Evolutionary conservation across 2,113 vertebrate genomes (phyloP).

Genomic region (Paralichthys olivaceus): DNA sequence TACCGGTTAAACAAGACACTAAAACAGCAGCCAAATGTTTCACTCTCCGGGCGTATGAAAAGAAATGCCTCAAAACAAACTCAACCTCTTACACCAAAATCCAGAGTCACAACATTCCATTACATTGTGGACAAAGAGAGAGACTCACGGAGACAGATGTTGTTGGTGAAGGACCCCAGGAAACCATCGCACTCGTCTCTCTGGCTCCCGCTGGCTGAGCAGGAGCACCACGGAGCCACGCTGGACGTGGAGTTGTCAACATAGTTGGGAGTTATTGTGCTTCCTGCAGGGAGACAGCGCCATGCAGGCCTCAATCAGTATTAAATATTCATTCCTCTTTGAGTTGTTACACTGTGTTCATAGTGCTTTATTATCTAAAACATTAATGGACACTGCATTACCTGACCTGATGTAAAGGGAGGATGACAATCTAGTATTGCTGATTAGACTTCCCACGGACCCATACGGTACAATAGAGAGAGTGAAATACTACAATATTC

Average conservation of each 20-base stretch:
- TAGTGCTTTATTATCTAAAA: slow-evolving; percentile 39
- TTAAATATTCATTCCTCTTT: slow-evolving; percentile 65
- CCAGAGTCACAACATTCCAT: neutral
- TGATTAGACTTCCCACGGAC: neutral
- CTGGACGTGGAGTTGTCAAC: slow-evolving; percentile 88
- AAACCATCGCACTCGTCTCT: slow-evolving; percentile 88
- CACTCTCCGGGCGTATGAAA: neutral
- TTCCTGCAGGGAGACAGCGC: slow-evolving; percentile 82
- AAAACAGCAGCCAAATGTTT: neutral
- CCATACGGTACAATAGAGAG: neutral
- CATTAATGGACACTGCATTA: slow-evolving; percentile 45
- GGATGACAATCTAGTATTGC: neutral
- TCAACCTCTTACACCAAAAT: neutral
- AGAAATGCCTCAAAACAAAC: neutral
- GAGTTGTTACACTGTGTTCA: slow-evolving; percentile 34
- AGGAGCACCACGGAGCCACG: slow-evolving; percentile 92
- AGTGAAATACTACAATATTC: slow-evolving; percentile 10
- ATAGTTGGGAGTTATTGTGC: slow-evolving; percentile 94
- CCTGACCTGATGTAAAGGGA: slow-evolving; percentile 24
- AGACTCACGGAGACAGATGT: slow-evolving; percentile 92
- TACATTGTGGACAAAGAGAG: neutral
- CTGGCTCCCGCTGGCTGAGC: slow-evolving; percentile 88
- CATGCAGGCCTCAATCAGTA: slow-evolving; percentile 46
- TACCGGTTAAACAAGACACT: neutral
- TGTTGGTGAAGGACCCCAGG: slow-evolving; percentile 87